These are phyloP conservation scores for Moxostoma hubbsi DNA, from an alignment of 2,797 vertebrate species.

Conservation along the genomic window DNA sequence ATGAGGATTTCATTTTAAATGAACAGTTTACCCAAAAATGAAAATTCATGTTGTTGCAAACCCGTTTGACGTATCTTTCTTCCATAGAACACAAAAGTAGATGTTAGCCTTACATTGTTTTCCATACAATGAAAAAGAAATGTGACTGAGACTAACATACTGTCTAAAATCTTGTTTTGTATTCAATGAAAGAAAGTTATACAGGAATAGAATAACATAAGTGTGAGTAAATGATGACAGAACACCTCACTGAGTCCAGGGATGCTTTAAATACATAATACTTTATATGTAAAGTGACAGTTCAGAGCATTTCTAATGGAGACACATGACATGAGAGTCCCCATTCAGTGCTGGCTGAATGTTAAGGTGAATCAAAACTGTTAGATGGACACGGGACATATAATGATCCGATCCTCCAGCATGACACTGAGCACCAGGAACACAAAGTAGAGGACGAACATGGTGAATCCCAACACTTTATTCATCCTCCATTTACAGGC, in stretches of 20 bases:
- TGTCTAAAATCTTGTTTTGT: no score
- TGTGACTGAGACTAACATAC: no score
- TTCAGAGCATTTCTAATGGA: background rate
- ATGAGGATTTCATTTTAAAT: no score
- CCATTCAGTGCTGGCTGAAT: background rate
- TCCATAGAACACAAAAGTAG: no score
- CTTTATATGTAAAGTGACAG: background rate
- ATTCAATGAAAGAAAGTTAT: no score
- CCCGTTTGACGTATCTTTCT: no score
- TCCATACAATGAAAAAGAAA: no score
- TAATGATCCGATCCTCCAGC: conserved; percentile 92
- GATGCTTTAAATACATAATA: conserved; percentile 5
- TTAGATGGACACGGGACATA: conserved; percentile 90
- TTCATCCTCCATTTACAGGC: conserved; percentile 74
- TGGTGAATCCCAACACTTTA: conserved; percentile 88
- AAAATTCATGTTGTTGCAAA: no score
- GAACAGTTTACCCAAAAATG: no score
- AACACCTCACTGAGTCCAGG: background rate
- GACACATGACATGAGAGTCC: background rate
- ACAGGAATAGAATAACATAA: no score
- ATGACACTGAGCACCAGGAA: conserved; percentile 95
- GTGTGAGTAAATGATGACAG: no score
- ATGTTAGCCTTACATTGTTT: no score
- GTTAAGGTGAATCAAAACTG: conserved; percentile 58
- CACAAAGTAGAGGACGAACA: conserved; percentile 95